Percentiles rank a stretch among this genome's conserved stretches.
phyloP scores from a whole-genome alignment of 2,113 vertebrate genomes.

The Rhinogobius similis region DNA sequence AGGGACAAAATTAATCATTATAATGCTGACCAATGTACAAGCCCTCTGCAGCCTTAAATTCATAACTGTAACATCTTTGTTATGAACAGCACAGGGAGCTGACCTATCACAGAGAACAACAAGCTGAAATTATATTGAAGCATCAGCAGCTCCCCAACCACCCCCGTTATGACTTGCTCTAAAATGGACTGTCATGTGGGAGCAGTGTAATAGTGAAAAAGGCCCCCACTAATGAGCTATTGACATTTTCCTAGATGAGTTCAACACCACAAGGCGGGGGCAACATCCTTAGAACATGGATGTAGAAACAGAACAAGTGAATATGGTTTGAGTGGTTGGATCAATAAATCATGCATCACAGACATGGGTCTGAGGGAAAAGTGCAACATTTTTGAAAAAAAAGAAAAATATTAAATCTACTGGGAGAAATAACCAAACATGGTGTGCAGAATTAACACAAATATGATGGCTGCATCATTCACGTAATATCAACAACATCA shows the following conservation, averaged over 20 bases:
- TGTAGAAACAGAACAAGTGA: neutral
- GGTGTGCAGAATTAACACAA: neutral
- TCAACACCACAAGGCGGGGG: neutral
- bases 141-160: neutral
- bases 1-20: neutral
- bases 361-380: too few species aligned
- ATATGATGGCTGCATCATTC: too few species aligned
- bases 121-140: neutral
- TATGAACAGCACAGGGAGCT: neutral
- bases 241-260: slow-evolving; percentile 2
- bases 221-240: neutral
- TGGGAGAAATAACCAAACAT: neutral
- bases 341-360: neutral
- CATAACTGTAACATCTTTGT: neutral
- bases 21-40: neutral
- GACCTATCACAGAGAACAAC: neutral
- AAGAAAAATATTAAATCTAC: neutral
- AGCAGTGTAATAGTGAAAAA: neutral
- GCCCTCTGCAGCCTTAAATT: neutral
- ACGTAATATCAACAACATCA: too few species aligned
- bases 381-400: too few species aligned
- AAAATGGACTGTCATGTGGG: neutral
- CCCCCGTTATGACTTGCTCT: neutral
- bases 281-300: neutral
- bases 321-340: neutral